Conservation (phyloP, 2,113 vertebrate species). For the Gulo gulo region DNA sequence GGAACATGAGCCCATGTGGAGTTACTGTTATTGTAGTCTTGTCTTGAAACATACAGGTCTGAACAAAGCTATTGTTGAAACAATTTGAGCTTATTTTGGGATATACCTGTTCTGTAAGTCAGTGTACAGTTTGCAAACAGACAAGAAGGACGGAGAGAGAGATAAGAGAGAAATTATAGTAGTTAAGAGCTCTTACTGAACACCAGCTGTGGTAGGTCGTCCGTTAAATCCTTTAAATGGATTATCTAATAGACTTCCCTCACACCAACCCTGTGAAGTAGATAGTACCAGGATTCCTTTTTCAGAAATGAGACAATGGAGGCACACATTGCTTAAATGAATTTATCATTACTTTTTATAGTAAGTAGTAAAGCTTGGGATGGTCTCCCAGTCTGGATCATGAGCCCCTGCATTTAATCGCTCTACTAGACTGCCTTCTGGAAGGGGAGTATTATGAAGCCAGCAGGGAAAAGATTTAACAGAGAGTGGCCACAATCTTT, state of each 20-base stretch:
- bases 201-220: background rate
- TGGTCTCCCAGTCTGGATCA: background rate
- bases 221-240: constrained; percentile 8
- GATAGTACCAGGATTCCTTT: background rate
- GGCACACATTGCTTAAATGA: background rate
- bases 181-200: background rate
- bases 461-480: background rate
- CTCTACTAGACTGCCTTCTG: background rate
- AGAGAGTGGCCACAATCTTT: background rate
- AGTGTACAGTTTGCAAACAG: background rate
- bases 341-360: background rate
- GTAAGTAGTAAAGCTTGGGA: background rate
- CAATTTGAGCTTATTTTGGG: background rate
- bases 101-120: background rate
- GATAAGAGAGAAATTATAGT: background rate
- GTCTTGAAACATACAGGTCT: background rate
- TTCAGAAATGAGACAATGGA: background rate
- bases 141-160: background rate
- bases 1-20: background rate
- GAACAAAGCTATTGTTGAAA: background rate
- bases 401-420: background rate
- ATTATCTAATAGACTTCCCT: constrained; percentile 15
- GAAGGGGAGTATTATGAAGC: background rate
- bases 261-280: background rate
- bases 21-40: background rate